Percentiles rank a stretch among this genome's conserved stretches.
Conservation (phyloP, 2,888 invertebrate species). For the Caenorhabditis macrosperma region DNA sequence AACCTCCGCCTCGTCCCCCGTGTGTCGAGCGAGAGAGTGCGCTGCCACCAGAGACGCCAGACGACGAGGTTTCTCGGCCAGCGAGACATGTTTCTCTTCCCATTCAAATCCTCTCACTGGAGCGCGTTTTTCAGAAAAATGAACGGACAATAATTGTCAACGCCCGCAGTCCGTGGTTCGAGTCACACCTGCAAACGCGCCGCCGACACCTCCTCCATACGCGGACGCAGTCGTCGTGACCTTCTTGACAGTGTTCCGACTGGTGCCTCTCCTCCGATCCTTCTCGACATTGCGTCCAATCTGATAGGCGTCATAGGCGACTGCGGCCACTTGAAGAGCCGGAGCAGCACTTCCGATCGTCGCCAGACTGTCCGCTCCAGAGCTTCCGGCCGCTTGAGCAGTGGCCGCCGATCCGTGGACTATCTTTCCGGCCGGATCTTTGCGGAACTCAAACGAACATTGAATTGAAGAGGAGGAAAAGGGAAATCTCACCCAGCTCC, state of each 20-base stretch:
- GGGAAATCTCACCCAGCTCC: background rate
- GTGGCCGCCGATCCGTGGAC: conserved; percentile 33
- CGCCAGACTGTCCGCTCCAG: conserved; percentile 31
- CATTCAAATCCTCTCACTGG: no score
- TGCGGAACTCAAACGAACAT: background rate
- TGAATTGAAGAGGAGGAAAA: no score
- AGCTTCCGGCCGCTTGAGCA: conserved; percentile 18
- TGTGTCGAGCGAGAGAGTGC: no score
- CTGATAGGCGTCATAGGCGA: conserved; percentile 44
- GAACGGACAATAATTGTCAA: no score
- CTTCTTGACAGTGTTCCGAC: conserved; percentile 43
- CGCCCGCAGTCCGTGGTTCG: no score
- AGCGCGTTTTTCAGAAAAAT: background rate
- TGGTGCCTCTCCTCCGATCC: conserved; percentile 31
- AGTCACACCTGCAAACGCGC: conserved; percentile 15
- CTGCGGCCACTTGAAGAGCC: conserved; percentile 37
- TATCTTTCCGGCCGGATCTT: conserved; percentile 29
- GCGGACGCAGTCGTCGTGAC: conserved; percentile 33
- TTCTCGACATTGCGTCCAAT: conserved; percentile 41
- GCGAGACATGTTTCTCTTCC: no score
- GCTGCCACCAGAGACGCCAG: no score
- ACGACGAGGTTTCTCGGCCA: no score
- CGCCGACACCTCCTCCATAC: conserved; percentile 32
- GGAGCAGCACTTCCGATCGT: conserved; percentile 42
- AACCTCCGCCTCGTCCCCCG: no score